phyloP scores from a whole-genome alignment of 2,888 invertebrate species.

The Kuschelorhynchus macadamiae region DNA sequence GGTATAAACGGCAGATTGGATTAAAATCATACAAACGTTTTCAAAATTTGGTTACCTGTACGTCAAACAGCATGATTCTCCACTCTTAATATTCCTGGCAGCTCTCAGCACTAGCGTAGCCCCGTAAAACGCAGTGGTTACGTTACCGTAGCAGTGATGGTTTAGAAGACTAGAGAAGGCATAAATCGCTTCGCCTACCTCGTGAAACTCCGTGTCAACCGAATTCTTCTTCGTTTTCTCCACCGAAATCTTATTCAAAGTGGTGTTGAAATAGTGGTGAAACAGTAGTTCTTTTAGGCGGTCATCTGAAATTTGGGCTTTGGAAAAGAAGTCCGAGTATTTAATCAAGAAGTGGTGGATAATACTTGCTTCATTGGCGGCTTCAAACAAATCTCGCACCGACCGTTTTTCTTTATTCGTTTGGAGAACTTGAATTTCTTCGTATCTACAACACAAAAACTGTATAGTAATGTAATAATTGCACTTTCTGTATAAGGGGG shows the following conservation, averaged over 20 bases:
- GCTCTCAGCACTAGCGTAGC: constrained; percentile 72
- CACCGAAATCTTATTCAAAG: constrained; percentile 35
- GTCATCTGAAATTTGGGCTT: constrained; percentile 25
- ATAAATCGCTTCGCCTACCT: constrained; percentile 47
- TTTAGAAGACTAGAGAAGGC: constrained; percentile 83
- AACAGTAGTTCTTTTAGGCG: constrained; percentile 47
- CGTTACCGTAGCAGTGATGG: constrained; percentile 90
- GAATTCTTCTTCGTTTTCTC: constrained; percentile 44
- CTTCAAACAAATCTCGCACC: constrained; percentile 76
- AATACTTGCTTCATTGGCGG: constrained; percentile 47
- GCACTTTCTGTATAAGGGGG: no score
- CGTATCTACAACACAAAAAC: constrained; percentile 63
- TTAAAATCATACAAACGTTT: no score
- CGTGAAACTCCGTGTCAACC: constrained; percentile 42
- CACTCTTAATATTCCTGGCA: constrained; percentile 78
- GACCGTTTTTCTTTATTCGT: constrained; percentile 78
- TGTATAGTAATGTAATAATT: no score
- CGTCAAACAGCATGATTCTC: constrained; percentile 82
- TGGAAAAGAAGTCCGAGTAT: constrained; percentile 45
- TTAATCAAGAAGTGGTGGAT: constrained; percentile 42
- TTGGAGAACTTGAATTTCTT: constrained; percentile 77
- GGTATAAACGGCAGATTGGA: no score
- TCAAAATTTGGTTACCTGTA: no score
- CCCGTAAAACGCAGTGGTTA: constrained; percentile 75
- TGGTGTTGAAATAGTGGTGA: constrained; percentile 45